Percentiles rank a stretch among this genome's conserved stretches.
Evolutionary conservation across 1,140 invertebrate species (phyloP).

Genomic region (Pissodes strobi): DNA sequence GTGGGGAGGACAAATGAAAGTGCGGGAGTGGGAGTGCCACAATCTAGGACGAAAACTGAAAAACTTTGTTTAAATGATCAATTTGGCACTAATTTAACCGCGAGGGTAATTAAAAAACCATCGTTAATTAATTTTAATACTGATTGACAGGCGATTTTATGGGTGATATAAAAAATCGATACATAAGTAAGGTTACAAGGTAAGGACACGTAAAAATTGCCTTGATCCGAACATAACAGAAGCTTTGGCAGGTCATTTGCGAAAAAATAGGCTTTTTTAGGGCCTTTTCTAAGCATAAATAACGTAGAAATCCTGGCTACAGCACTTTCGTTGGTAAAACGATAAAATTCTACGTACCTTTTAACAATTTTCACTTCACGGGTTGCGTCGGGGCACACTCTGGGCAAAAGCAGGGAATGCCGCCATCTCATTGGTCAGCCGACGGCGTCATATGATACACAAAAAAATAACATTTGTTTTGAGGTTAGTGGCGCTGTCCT

Average conservation of each 20-base stretch:
- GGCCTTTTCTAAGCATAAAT: slow-evolving; percentile 35
- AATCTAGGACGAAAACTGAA: slow-evolving; percentile 29
- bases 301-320: slow-evolving; percentile 41
- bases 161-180: slow-evolving; percentile 52
- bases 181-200: slow-evolving; percentile 55
- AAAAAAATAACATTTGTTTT: slow-evolving; percentile 54
- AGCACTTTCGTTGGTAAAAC: slow-evolving; percentile 55
- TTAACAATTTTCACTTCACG: slow-evolving; percentile 55
- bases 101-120: slow-evolving; percentile 15
- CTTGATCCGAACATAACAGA: slow-evolving; percentile 12
- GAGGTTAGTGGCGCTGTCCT: slow-evolving; percentile 42
- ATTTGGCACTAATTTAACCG: slow-evolving; percentile 19
- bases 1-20: slow-evolving; percentile 40
- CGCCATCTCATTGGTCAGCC: slow-evolving; percentile 49
- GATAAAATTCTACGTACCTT: slow-evolving; percentile 58
- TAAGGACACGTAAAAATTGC: slow-evolving; percentile 41
- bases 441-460: slow-evolving; percentile 55
- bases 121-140: slow-evolving; percentile 26
- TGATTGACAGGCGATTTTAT: slow-evolving; percentile 40
- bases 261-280: slow-evolving; percentile 40
- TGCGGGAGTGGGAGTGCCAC: slow-evolving; percentile 32
- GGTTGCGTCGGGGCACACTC: slow-evolving; percentile 54
- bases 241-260: slow-evolving; percentile 9
- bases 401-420: slow-evolving; percentile 51
- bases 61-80: slow-evolving; percentile 13